A percentile compares a stretch with the other conserved stretches of the same genome.
These are phyloP conservation scores for Cyclophora albipunctata DNA, from an alignment of 2,888 invertebrate species.

Conservation along the genomic window DNA sequence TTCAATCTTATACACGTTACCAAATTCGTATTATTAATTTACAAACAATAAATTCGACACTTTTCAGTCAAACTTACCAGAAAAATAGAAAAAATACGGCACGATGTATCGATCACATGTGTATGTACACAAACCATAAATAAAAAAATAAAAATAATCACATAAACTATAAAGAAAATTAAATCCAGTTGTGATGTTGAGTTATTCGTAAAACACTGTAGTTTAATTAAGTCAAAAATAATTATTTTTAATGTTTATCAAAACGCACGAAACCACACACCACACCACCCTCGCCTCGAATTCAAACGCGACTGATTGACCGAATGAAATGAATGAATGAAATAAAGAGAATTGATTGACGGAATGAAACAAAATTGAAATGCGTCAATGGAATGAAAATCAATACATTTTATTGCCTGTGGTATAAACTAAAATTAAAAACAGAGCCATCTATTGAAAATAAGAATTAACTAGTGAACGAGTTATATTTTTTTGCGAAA, in stretches of 20 bases:
- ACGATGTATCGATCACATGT: conserved; percentile 63
- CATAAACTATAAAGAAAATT: not conserved
- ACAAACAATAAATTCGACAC: conserved; percentile 17
- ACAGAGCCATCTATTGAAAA: not conserved
- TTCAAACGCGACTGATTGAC: conserved; percentile 35
- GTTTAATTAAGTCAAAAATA: not conserved
- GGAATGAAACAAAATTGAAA: too few relatives aligned
- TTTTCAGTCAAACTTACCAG: conserved; percentile 64
- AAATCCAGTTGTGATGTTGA: not conserved
- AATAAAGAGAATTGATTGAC: too few relatives aligned
- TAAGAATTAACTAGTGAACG: too few relatives aligned
- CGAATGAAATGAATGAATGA: conserved; percentile 22
- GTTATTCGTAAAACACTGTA: not conserved
- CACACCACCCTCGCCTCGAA: conserved; percentile 22
- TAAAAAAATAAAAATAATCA: conserved; percentile 17
- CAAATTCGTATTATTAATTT: conserved; percentile 14
- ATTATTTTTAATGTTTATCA: not conserved
- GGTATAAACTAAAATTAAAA: conserved; percentile 16
- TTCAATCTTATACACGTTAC: conserved; percentile 11
- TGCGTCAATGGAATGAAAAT: too few relatives aligned
- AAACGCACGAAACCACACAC: conserved; percentile 15
- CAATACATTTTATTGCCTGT: not conserved
- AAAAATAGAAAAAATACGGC: conserved; percentile 35
- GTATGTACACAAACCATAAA: conserved; percentile 47
- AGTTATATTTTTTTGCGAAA: too few relatives aligned